phyloP scores from a whole-genome alignment of 2,113 vertebrate genomes.

The Lanius collurio region DNA sequence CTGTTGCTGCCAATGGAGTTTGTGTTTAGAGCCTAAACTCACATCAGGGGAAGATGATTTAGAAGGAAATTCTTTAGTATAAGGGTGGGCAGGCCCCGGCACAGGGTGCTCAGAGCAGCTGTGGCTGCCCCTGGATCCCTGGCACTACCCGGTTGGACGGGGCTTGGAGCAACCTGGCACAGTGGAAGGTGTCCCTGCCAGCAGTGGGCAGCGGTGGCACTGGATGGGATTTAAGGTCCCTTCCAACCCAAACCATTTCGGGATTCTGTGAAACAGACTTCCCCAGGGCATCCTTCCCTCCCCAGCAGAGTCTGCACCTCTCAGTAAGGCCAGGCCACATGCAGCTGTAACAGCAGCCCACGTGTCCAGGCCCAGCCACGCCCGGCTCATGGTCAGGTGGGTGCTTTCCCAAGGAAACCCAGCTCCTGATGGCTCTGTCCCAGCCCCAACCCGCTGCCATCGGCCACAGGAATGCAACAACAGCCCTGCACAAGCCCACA shows the following conservation, averaged over 20 bases:
- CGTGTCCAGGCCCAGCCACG: not conserved
- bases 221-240: not conserved
- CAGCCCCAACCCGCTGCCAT: not conserved
- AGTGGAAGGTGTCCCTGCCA: not conserved
- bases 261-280: not conserved
- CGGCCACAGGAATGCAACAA: not conserved
- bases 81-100: not conserved
- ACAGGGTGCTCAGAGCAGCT: not conserved
- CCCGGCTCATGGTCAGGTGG: not conserved
- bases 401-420: not conserved
- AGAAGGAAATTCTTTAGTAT: not conserved
- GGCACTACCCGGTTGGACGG: rapidly evolving
- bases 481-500: not conserved
- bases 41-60: not conserved
- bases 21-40: not conserved
- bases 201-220: not conserved
- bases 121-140: not conserved
- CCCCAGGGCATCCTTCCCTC: not conserved
- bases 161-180: not conserved
- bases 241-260: not conserved
- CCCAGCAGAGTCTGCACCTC: not conserved
- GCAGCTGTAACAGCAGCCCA: not conserved
- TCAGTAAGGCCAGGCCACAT: not conserved
- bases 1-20: conserved; percentile 14
- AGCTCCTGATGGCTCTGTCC: not conserved